phyloP scores from a whole-genome alignment of 2,113 vertebrate species.

The Loxodonta africana region DNA sequence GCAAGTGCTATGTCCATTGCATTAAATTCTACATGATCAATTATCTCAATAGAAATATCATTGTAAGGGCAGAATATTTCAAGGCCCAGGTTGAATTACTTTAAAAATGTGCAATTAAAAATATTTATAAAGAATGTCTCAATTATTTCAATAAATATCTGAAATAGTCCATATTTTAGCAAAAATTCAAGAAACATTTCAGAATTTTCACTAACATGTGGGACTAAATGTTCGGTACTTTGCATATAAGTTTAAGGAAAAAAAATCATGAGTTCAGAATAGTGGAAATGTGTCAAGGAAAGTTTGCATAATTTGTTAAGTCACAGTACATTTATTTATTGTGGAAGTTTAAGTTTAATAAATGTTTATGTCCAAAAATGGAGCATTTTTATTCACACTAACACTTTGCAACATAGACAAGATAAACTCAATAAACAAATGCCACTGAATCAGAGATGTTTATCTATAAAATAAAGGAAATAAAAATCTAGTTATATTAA shows the following conservation, averaged over 20 bases:
- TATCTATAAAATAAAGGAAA: neutral
- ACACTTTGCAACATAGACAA: neutral
- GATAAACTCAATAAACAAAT: neutral
- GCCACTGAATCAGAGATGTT: neutral
- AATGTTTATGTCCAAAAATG: neutral
- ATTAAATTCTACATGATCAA: neutral
- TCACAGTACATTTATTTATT: neutral
- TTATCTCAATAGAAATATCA: neutral
- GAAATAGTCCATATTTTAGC: too few species aligned
- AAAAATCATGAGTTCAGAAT: neutral
- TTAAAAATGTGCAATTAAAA: neutral
- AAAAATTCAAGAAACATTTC: neutral
- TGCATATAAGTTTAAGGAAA: neutral
- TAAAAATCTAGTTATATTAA: neutral
- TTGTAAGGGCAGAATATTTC: neutral
- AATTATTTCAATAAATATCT: neutral
- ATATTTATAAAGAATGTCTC: neutral
- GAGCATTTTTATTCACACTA: neutral
- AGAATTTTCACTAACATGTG: neutral
- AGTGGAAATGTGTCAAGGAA: neutral
- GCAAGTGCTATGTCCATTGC: neutral
- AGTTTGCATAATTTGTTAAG: neutral
- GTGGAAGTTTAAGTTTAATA: neutral
- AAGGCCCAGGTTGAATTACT: neutral
- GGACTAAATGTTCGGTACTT: neutral